Evolutionary conservation across 2,113 vertebrate genomes (phyloP).

Genomic region (Pavo muticus): DNA sequence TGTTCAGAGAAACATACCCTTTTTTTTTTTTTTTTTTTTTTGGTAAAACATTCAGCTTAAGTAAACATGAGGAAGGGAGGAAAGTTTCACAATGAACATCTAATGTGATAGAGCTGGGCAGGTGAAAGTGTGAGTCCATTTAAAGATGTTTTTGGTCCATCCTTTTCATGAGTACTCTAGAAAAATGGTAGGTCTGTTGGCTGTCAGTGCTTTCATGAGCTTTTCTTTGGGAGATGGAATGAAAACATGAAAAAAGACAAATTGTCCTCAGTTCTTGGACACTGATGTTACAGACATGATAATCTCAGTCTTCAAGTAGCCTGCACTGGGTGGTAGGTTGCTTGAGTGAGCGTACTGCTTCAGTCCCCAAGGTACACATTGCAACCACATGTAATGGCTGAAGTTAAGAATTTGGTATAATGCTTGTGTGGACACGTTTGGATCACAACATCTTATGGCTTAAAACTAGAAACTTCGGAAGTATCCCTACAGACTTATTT

Average conservation of each 20-base stretch:
- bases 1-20: background rate
- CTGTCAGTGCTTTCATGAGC: background rate
- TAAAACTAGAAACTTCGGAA: background rate
- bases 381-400: background rate
- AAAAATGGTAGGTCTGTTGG: background rate
- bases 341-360: background rate
- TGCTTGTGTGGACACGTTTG: background rate
- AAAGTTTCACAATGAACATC: background rate
- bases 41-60: background rate
- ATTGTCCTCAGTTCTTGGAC: background rate
- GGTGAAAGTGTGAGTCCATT: background rate
- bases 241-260: background rate
- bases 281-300: background rate
- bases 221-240: background rate
- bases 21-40: background rate
- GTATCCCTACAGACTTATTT: background rate
- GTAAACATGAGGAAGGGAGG: background rate
- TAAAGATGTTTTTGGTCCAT: background rate
- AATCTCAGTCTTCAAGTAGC: background rate
- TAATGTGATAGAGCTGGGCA: background rate
- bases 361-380: accelerated
- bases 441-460: background rate
- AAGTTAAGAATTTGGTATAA: background rate
- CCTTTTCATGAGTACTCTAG: background rate
- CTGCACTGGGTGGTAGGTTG: background rate